Evolutionary conservation across 2,113 vertebrate species (phyloP).

Genomic region (Agapornis roseicollis): DNA sequence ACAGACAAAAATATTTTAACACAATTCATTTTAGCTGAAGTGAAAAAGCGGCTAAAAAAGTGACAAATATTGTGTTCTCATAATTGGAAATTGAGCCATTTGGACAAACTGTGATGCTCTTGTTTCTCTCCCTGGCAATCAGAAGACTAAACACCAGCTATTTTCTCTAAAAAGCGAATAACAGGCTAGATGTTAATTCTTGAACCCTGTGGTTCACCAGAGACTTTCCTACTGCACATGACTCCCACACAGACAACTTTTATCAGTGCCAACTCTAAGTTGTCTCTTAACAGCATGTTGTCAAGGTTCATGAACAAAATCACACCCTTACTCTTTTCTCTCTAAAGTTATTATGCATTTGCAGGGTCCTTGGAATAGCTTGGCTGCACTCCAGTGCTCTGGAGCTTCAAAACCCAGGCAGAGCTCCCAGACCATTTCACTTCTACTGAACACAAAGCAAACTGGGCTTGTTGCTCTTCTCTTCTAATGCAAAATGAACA

Average conservation of each 20-base stretch:
- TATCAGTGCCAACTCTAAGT: not conserved
- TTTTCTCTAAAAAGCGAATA: not conserved
- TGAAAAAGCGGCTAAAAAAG: not conserved
- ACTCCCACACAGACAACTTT: not conserved
- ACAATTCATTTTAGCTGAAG: not conserved
- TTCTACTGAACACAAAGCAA: not conserved
- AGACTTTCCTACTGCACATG: not conserved
- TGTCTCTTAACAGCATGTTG: not conserved
- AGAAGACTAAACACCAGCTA: not conserved
- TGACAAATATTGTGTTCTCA: not conserved
- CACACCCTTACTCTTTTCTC: not conserved
- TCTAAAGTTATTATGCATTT: not conserved
- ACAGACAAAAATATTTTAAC: not conserved
- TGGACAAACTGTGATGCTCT: not conserved
- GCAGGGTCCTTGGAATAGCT: not conserved
- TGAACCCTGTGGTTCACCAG: not conserved
- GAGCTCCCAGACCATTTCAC: not conserved
- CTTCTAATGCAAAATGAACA: not conserved
- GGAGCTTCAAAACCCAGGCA: not conserved
- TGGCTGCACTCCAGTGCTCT: not conserved
- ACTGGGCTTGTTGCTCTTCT: not conserved
- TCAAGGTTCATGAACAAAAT: not conserved
- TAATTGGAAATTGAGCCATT: not conserved
- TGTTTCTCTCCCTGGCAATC: not conserved
- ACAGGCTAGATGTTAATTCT: not conserved